Base-by-base conservation (phyloP, 2,888 invertebrate species). In the Rhaphigaster nebulosa region DNA sequence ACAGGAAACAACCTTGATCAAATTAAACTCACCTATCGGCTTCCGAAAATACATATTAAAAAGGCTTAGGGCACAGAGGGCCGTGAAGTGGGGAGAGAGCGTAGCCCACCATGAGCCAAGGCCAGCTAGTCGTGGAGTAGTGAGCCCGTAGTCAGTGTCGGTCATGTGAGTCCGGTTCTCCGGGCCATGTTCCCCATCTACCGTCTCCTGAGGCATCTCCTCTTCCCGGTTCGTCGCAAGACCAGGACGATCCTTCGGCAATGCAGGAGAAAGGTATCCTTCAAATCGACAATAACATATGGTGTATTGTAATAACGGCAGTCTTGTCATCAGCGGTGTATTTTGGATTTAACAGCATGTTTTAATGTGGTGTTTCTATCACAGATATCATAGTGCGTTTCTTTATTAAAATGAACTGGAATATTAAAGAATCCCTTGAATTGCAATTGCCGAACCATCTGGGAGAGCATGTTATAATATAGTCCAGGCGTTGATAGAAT, bases 51-150 rank as follows among this genome's bases (percentile, higher is more conserved):
- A 34, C 20, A 38, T 38, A 38, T 76, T 76, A 6, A 76, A 38
- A 76, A 38, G 34, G 20, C 38, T 76, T 38, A 38, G 29, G 65
- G 29, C 65, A 26, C 8, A 15, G 20, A 20, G 15, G 34, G 8
- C 1, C 2, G 20, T 0, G 2, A 23, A 10, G 70, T 76, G 70
- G 70, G 70, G 70, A 76, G 70, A 76, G 70, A 34, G 38, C 8
- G 34, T 34, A 6, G 23, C 34, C 15, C 29, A 34, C 18, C 1
- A 15, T 1, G 15, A 26, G 8, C 45, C 45, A 84, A 84, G 84
- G 84, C 15, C 84, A 84, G 84, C 84, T 45, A 84, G 84, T 84
- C 45, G 80, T 80, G 80, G 84, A 45, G 84, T 45, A 41, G 84
- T 45, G 84, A n/a, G 84, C n/a, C 13, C 12, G 12, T n/a, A 38